Percentiles rank a stretch among this genome's conserved stretches.
These are phyloP conservation scores for Athalia circularis DNA, from an alignment of 2,888 invertebrate species.

Conservation along the genomic window DNA sequence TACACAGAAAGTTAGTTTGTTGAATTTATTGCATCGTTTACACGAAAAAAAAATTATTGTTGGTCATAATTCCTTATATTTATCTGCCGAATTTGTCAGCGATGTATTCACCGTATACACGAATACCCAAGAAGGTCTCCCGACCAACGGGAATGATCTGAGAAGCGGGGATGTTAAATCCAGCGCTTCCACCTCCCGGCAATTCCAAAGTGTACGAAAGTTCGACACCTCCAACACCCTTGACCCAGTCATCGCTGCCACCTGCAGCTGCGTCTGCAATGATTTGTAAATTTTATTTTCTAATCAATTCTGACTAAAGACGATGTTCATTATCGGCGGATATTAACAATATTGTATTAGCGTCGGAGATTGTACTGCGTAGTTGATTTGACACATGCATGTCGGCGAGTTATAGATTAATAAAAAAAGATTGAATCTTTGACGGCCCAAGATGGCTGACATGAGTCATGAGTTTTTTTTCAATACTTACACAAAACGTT, in stretches of 20 bases:
- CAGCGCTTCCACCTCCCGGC: constrained; percentile 76
- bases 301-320: neutral
- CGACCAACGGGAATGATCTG: constrained; percentile 77
- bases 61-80: neutral
- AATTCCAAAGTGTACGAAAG: constrained; percentile 81
- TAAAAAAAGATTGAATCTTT: neutral
- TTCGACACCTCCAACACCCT: constrained; percentile 76
- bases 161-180: constrained; percentile 78
- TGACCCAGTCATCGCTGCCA: constrained; percentile 82
- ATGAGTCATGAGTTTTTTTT: too few relatives aligned
- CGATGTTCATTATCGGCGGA: neutral
- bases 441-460: neutral
- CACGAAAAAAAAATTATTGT: too few relatives aligned
- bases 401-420: too few relatives aligned
- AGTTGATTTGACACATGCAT: too few relatives aligned
- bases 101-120: constrained; percentile 74
- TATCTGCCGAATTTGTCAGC: constrained; percentile 15
- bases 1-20: too few relatives aligned
- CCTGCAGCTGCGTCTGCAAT: constrained; percentile 77
- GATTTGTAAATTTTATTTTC: constrained; percentile 47
- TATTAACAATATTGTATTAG: neutral
- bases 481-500: constrained; percentile 68
- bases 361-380: neutral
- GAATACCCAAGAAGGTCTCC: constrained; percentile 79
- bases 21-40: too few relatives aligned